A percentile compares a stretch with the other conserved stretches of the same genome.
phyloP scores from a whole-genome alignment of 2,888 invertebrate genomes.

The Pandemis cinnamomeana region DNA sequence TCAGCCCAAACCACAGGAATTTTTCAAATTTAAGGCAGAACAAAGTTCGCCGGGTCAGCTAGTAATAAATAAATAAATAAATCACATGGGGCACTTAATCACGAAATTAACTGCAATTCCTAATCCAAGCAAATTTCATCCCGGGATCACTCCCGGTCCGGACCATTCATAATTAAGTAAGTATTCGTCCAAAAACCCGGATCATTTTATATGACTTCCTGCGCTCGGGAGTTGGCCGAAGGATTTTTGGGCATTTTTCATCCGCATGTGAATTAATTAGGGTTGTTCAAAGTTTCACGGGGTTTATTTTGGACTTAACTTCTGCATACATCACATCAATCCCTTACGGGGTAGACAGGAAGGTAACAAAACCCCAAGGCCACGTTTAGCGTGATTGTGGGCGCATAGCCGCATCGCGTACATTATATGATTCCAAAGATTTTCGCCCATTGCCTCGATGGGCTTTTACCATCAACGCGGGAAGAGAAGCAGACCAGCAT shows the following conservation, averaged over 20 bases:
- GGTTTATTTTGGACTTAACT: not conserved
- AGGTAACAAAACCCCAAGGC: too few species aligned
- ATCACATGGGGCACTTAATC: not conserved
- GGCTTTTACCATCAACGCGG: too few species aligned
- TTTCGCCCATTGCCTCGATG: too few species aligned
- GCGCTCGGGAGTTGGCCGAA: not conserved
- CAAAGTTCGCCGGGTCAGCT: too few species aligned
- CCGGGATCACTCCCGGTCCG: not conserved
- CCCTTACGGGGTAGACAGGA: too few species aligned
- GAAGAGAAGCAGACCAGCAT: too few species aligned
- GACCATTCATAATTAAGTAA: constrained; percentile 26
- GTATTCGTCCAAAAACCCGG: constrained; percentile 13
- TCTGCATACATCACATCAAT: not conserved
- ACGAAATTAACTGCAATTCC: not conserved
- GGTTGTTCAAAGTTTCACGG: not conserved
- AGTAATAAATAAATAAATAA: too few species aligned
- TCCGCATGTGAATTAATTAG: not conserved
- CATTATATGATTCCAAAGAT: too few species aligned
- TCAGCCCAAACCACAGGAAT: too few species aligned
- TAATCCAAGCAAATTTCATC: not conserved
- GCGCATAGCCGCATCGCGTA: too few species aligned
- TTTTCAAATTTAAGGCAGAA: too few species aligned
- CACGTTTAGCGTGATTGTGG: too few species aligned
- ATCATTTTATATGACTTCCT: constrained; percentile 20
- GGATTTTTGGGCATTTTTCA: constrained; percentile 18